Base-by-base conservation (phyloP, 2,113 vertebrate genomes). In the Scolopax mira region DNA sequence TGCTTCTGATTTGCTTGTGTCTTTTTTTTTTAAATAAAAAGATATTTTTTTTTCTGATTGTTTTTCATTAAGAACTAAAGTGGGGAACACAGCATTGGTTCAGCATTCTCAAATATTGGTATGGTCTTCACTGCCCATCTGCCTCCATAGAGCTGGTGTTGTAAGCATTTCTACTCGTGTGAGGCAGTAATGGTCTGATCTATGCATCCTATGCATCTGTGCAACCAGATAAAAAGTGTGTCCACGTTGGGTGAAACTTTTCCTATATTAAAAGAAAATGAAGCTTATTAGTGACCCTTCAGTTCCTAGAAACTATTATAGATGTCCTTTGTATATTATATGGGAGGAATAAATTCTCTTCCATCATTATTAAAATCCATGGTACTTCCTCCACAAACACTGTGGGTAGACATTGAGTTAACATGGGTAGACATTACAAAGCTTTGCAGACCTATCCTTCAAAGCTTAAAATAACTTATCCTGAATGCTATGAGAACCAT, bases 61-160 rank as follows among this genome's bases (percentile, higher is more conserved):
- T 22, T 82, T 81, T 88, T 42, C 37, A 58, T 30, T 19, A 55
- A 66, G 41, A 89, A 35, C 7, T 75, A 35, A 18, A 25, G 7
- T 33, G 48, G 16, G 7, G 9, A 77, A 13, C 10, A 51, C 13
- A 66, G 8, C 25, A 74, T 3, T 48, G 11, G 12, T 79, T 86
- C 31, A 62, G n/a, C 10, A 88, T 85, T 77, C 60, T 24, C 11
- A 77, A 79, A 30, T 70, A 46, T 39, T 1, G 5, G 27, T 13
- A 14, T 54, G n/a, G 31, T 3, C n/a, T 14, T 18, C 10, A 6
- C 24, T 88, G 18, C 37, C 28, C 18, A 30, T 37, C 18, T 41
- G 9, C 11, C 49, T 69, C 35, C 31, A 33, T 7, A 39, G 52
- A 0, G 0, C 30, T 57, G 57, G 31, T 66, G 10, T 3, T 58